phyloP scores from a whole-genome alignment of 2,888 invertebrate genomes.

The Eupithecia exiguata region DNA sequence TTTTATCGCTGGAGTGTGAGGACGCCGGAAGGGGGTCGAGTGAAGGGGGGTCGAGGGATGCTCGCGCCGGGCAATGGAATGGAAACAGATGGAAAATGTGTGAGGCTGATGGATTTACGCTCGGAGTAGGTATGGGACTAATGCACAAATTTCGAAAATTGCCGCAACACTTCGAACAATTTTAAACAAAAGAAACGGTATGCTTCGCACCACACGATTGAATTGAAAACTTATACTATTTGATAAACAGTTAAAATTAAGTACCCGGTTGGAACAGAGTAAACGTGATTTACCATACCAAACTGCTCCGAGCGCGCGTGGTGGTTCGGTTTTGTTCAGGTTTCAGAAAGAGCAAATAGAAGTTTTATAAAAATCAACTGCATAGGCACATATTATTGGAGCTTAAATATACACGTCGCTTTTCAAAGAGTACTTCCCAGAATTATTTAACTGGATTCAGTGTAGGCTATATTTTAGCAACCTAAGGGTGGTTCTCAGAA shows the following conservation, averaged over 20 bases:
- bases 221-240: neutral
- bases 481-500: neutral
- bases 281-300: neutral
- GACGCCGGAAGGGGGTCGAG: conserved; percentile 17
- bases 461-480: neutral
- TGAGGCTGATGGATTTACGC: conserved; percentile 58
- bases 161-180: neutral
- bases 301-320: neutral
- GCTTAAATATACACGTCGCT: neutral
- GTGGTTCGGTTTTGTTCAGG: neutral
- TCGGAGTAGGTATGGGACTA: neutral
- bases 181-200: neutral
- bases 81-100: conserved; percentile 67
- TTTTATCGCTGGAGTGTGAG: conserved; percentile 56
- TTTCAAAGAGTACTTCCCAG: neutral
- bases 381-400: neutral
- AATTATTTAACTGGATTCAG: neutral
- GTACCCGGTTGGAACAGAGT: neutral
- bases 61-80: conserved; percentile 65
- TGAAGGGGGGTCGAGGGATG: conserved; percentile 42
- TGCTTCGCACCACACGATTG: neutral
- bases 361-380: neutral
- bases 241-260: neutral
- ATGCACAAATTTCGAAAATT: neutral
- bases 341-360: neutral